Conservation (phyloP, 64 coral and sea anemone genomes). For the Stichodactyla mertensii region DNA sequence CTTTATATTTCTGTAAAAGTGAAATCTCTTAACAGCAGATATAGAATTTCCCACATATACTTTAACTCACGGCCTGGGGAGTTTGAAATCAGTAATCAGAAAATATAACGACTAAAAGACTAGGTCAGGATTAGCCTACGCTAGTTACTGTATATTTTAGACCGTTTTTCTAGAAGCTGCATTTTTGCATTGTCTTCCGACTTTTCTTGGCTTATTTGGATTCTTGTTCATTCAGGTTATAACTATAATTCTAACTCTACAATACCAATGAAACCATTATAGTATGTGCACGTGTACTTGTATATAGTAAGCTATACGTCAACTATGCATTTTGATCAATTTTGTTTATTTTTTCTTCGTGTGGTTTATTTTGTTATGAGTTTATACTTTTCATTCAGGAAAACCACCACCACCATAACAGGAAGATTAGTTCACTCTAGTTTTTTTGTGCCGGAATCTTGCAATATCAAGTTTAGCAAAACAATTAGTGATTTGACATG, state of each 20-base stretch:
- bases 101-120: background rate
- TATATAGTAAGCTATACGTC: no score
- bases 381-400: no score
- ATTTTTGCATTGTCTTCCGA: background rate
- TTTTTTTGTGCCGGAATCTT: conserved; percentile 3
- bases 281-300: no score
- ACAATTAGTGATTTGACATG: background rate
- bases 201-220: background rate
- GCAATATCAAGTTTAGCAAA: conserved; percentile 5
- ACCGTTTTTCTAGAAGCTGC: background rate
- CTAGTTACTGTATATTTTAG: background rate
- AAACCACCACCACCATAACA: background rate
- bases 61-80: background rate
- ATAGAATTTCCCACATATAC: background rate
- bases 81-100: background rate
- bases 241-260: background rate
- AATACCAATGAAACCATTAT: no score
- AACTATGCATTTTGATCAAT: no score
- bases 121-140: background rate
- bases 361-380: no score
- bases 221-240: background rate
- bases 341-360: background rate
- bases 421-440: background rate
- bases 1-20: background rate
- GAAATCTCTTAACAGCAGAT: background rate